Percentiles rank a stretch among this genome's conserved stretches.
phyloP scores from a whole-genome alignment of 1,140 invertebrate genomes.

The Carposina sasakii region DNA sequence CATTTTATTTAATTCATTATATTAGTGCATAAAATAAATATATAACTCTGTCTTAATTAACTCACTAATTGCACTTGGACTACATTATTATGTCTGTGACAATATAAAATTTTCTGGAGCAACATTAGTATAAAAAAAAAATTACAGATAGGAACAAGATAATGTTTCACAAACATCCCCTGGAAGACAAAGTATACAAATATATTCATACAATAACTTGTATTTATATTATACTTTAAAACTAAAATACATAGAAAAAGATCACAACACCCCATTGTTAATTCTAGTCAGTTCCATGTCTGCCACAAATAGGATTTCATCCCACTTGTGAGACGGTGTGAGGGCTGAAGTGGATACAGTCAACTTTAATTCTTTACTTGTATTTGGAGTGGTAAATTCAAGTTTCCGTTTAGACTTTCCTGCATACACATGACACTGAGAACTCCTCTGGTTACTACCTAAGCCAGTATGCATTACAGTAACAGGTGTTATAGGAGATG shows the following conservation, averaged over 20 bases:
- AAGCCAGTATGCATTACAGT: too few relatives aligned
- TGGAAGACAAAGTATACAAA: conserved; percentile 47
- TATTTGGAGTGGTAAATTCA: conserved; percentile 59
- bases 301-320: conserved; percentile 67
- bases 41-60: too few relatives aligned
- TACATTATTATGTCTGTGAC: conserved; percentile 34
- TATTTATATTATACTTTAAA: conserved; percentile 20
- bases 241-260: conserved; percentile 21
- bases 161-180: conserved; percentile 29
- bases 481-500: conserved; percentile 58
- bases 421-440: conserved; percentile 49
- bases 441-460: conserved; percentile 39
- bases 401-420: conserved; percentile 65
- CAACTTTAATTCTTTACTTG: conserved; percentile 36
- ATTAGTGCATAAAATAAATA: background rate
- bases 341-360: conserved; percentile 57
- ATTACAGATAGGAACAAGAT: conserved; percentile 37
- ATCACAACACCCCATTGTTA: conserved; percentile 60
- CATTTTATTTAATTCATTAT: background rate
- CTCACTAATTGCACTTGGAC: conserved; percentile 31
- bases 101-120: conserved; percentile 39
- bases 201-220: conserved; percentile 23
- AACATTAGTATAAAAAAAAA: conserved; percentile 45
- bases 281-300: conserved; percentile 70
- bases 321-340: conserved; percentile 68